Conservation (phyloP, 2,797 vertebrate genomes). For the Tangara arthus region DNA sequence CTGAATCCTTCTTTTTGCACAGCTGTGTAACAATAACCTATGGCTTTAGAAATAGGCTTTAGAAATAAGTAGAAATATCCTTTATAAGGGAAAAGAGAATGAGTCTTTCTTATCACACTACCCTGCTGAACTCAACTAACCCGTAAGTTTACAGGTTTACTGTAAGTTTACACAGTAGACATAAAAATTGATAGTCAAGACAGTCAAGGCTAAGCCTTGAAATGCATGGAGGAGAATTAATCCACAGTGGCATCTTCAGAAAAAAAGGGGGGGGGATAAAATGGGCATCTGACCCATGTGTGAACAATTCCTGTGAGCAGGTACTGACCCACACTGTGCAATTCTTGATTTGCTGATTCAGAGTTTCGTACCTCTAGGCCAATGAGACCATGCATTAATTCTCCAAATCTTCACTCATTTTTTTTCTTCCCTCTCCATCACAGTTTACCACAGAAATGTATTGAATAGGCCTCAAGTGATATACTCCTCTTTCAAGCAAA, state of each 20-base stretch:
- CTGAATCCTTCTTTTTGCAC: neutral
- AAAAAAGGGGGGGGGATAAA: neutral
- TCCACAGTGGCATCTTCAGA: neutral
- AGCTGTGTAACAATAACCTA: neutral
- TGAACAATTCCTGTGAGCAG: neutral
- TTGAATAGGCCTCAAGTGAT: neutral
- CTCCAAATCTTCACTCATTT: neutral
- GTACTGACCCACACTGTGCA: neutral
- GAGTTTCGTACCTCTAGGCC: neutral
- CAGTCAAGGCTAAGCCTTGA: neutral
- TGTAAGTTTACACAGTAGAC: neutral
- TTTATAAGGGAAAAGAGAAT: neutral
- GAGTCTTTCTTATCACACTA: neutral
- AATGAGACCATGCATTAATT: neutral
- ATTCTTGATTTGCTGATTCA: neutral
- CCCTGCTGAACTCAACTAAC: neutral
- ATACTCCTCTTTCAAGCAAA: neutral
- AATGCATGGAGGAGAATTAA: neutral
- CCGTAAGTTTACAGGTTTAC: neutral
- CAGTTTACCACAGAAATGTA: neutral
- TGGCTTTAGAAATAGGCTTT: neutral
- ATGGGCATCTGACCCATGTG: neutral
- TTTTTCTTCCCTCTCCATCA: neutral
- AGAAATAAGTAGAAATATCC: neutral
- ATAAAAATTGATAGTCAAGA: neutral